These are phyloP conservation scores for Prenolepis imparis DNA, from an alignment of 2,888 invertebrate species.

Conservation along the genomic window DNA sequence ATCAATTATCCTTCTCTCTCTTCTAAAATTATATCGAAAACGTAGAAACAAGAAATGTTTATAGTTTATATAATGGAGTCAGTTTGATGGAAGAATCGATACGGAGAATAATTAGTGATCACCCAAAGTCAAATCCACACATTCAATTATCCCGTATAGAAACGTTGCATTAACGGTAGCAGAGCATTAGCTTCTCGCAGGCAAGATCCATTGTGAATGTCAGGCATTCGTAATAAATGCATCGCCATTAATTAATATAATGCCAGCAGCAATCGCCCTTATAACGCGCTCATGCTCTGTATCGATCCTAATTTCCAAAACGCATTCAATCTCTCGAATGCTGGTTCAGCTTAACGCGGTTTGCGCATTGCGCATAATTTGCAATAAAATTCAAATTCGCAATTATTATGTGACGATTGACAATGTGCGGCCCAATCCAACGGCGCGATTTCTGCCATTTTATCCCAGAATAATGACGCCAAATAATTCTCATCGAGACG, in stretches of 20 bases:
- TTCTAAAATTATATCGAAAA: neutral
- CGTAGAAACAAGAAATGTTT: too few species aligned
- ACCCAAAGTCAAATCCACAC: slow-evolving; percentile 15
- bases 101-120: slow-evolving; percentile 38
- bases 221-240: slow-evolving; percentile 56
- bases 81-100: slow-evolving; percentile 4
- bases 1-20: neutral
- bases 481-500: neutral
- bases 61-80: neutral
- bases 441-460: neutral
- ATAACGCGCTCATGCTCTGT: slow-evolving; percentile 4
- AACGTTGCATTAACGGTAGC: slow-evolving; percentile 39
- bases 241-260: slow-evolving; percentile 54
- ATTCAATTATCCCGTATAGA: slow-evolving; percentile 44
- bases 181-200: slow-evolving; percentile 48
- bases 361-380: slow-evolving; percentile 9
- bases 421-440: neutral
- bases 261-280: slow-evolving; percentile 50
- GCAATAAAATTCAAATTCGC: slow-evolving; percentile 36
- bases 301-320: slow-evolving; percentile 54
- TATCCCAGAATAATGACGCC: neutral
- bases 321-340: slow-evolving; percentile 43
- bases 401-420: slow-evolving; percentile 18
- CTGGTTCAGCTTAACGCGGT: slow-evolving; percentile 35
- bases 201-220: slow-evolving; percentile 45